These are phyloP conservation scores for Akabosia matsudoensis DNA, from an alignment of 1,140 invertebrate genomes.

Conservation along the genomic window DNA sequence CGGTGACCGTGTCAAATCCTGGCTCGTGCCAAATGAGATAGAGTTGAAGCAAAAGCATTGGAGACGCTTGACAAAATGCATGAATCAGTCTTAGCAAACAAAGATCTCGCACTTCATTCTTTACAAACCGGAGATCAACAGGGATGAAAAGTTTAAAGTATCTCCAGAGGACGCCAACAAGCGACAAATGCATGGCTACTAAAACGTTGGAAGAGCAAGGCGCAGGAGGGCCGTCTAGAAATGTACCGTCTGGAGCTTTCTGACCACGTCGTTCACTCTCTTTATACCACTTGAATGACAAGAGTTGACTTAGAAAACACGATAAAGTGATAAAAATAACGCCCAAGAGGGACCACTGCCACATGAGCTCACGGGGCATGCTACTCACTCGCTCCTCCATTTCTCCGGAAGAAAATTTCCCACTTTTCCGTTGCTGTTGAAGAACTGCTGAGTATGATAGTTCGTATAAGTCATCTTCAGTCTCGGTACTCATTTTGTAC, in stretches of 20 bases:
- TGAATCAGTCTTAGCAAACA: constrained; percentile 78
- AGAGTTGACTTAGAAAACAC: constrained; percentile 68
- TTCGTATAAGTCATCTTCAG: constrained; percentile 30
- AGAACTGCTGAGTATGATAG: constrained; percentile 41
- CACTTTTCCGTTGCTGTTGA: background rate
- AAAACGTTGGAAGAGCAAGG: constrained; percentile 45
- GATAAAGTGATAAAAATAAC: constrained; percentile 66
- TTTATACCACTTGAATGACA: constrained; percentile 55
- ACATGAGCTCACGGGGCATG: constrained; percentile 53
- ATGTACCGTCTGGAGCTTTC: constrained; percentile 42
- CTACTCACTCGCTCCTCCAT: background rate
- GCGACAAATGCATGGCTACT: constrained; percentile 67
- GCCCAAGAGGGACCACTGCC: constrained; percentile 61
- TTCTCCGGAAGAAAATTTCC: background rate
- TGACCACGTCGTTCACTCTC: constrained; percentile 41
- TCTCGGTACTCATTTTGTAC: constrained; percentile 54
- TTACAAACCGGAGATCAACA: constrained; percentile 75
- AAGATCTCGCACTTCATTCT: constrained; percentile 73
- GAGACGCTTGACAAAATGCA: constrained; percentile 80
- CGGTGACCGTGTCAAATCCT: constrained; percentile 60
- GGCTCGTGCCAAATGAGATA: constrained; percentile 61
- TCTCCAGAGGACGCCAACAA: constrained; percentile 81
- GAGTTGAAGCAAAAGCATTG: constrained; percentile 78
- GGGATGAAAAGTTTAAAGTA: constrained; percentile 84
- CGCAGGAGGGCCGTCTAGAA: constrained; percentile 43